Percentiles rank a stretch among this genome's conserved stretches.
Conservation (phyloP, 1,140 invertebrate species). For the Pinna nobilis region DNA sequence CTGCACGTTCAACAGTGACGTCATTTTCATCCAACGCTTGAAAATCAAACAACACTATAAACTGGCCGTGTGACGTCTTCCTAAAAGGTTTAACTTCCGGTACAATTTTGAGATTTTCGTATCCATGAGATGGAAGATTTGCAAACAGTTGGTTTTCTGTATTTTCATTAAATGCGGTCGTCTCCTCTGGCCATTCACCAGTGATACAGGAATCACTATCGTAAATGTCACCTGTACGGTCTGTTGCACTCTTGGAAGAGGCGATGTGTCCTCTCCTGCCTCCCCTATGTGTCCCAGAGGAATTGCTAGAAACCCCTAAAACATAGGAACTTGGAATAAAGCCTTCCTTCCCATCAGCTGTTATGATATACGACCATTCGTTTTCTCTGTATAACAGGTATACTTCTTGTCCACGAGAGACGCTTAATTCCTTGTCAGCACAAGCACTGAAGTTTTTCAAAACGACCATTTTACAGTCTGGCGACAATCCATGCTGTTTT, state of each 20-base stretch:
- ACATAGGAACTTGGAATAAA: constrained; percentile 85
- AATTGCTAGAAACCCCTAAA: constrained; percentile 14
- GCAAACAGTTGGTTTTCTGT: background rate
- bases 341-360: constrained; percentile 90
- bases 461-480: constrained; percentile 70
- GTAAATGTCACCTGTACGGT: background rate
- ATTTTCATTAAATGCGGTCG: background rate
- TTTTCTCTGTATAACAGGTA: constrained; percentile 95
- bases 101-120: background rate
- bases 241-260: background rate
- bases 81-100: constrained; percentile 84
- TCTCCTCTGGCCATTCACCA: background rate
- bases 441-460: constrained; percentile 95
- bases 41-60: constrained; percentile 94
- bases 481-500: constrained; percentile 81
- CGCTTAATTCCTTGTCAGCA: constrained; percentile 94
- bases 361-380: constrained; percentile 97
- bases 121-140: background rate
- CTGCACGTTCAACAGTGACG: constrained; percentile 92
- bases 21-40: constrained; percentile 95
- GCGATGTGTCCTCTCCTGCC: too few species aligned
- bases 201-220: constrained; percentile 10
- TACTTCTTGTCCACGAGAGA: constrained; percentile 86
- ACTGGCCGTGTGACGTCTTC: constrained; percentile 92
- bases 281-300: background rate